Base-by-base conservation (phyloP, 2,113 vertebrate species). In the Zosterops borbonicus region DNA sequence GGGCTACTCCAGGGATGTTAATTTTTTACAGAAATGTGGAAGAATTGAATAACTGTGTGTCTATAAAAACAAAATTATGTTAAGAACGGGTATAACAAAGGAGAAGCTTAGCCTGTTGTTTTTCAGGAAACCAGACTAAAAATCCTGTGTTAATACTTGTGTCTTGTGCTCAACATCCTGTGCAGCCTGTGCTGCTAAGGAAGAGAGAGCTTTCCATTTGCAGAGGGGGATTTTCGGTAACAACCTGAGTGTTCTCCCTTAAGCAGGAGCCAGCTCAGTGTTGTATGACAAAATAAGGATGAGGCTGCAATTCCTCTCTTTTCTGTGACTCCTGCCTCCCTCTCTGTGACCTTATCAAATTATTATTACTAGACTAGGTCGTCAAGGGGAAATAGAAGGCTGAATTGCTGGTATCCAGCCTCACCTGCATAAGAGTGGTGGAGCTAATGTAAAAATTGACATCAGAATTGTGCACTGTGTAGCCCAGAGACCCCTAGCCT, bases 401-500 rank as follows among this genome's bases (percentile, higher is more conserved):
- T n/a, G 65, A 59, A 47, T 24, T 83, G 39, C 16, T 47, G 41
- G 25, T 52, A 29, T 62, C 46, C 60, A 78, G n/a, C 46, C 24
- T 21, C 78, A 55, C 23, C n/a, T 47, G 49, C 64, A 60, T 6
- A 47, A 83, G 18, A 3, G 8, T 47, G 49, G n/a, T 15, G 25
- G 49, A 85, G 13, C 23, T 33, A 12, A 10, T 12, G 27, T 52
- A 11, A 76, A 76, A 83, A 55, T 18, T 35, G 55, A 22, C 33
- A 29, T 44, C 15, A 42, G 49, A 75, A 52, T 33, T 39, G 21
- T 60, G 33, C 14, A 5, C 21, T 24, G 49, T 47, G 65, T n/a
- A 27, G 49, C 44, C 35, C 1, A 2, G 56, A 73, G 75, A 64
- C 39, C 55, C 47, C 14, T 0, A 0, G 42, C 44, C 21, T 46